Conservation (phyloP, 2,888 invertebrate genomes). For the Prosopocoilus inquinatus region DNA sequence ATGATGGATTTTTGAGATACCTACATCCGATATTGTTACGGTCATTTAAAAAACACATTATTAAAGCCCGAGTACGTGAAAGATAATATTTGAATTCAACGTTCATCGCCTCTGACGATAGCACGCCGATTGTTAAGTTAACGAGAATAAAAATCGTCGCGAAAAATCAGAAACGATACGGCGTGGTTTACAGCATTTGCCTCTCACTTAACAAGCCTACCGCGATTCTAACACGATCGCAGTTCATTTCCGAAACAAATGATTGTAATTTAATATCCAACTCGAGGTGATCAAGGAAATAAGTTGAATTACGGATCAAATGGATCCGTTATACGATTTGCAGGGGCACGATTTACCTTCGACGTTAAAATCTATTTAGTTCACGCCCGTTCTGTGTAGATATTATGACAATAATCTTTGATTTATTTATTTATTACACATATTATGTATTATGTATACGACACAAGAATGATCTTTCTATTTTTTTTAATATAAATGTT, state of each 20-base stretch:
- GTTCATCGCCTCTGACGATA: background rate
- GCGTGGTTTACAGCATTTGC: conserved; percentile 38
- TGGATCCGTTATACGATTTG: conserved; percentile 13
- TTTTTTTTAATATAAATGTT: too few relatives aligned
- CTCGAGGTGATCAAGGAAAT: conserved; percentile 44
- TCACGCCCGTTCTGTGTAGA: too few relatives aligned
- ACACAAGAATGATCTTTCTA: too few relatives aligned
- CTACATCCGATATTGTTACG: too few relatives aligned
- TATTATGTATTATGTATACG: too few relatives aligned
- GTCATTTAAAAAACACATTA: too few relatives aligned
- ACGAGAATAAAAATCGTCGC: background rate
- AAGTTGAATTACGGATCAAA: conserved; percentile 42
- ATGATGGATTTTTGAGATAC: too few relatives aligned
- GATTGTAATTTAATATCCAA: conserved; percentile 51
- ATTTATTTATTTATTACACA: too few relatives aligned
- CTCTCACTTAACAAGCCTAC: conserved; percentile 45
- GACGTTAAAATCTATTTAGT: too few relatives aligned
- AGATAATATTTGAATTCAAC: too few relatives aligned
- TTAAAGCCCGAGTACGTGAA: too few relatives aligned
- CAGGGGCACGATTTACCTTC: conserved; percentile 11
- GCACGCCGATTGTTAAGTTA: background rate
- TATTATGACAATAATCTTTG: too few relatives aligned
- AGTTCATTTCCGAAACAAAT: conserved; percentile 53
- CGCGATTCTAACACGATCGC: conserved; percentile 50
- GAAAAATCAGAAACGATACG: conserved; percentile 25